phyloP scores from a whole-genome alignment of 2,888 invertebrate genomes.

The Caenorhabditis doughertyi region DNA sequence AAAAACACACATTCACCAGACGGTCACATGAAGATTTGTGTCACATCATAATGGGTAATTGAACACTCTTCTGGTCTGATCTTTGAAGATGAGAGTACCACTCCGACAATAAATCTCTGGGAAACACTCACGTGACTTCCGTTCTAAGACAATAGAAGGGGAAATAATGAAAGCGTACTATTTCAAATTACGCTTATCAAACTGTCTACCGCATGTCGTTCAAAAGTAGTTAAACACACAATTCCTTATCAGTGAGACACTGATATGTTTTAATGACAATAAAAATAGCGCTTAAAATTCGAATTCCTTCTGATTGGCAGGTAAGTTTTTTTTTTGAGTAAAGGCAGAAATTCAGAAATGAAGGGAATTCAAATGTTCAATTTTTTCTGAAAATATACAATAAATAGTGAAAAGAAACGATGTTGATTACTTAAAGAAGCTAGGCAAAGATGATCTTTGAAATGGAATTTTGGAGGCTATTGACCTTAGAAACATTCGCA shows the following conservation, averaged over 20 bases:
- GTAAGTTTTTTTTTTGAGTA: not conserved
- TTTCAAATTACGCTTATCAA: not conserved
- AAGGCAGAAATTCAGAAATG: too few relatives aligned
- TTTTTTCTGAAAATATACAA: too few relatives aligned
- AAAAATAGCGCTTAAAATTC: slow-evolving; percentile 3
- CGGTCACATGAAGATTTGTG: slow-evolving; percentile 21
- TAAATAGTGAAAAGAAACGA: too few relatives aligned
- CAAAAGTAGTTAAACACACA: slow-evolving; percentile 4
- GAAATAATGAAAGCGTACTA: not conserved
- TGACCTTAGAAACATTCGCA: not conserved
- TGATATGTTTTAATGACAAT: slow-evolving; percentile 2
- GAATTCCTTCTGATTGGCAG: slow-evolving; percentile 4
- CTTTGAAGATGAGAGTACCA: too few relatives aligned
- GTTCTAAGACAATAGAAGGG: not conserved
- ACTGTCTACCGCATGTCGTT: slow-evolving; percentile 35
- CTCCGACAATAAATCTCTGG: not conserved
- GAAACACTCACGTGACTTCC: slow-evolving; percentile 13
- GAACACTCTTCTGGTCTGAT: slow-evolving; percentile 5
- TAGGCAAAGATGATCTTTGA: not conserved
- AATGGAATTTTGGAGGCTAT: not conserved
- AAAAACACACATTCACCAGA: slow-evolving; percentile 28
- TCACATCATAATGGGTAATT: slow-evolving; percentile 42
- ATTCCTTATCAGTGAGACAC: slow-evolving; percentile 19
- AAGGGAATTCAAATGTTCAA: too few relatives aligned
- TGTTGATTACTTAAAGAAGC: too few relatives aligned